Conservation (phyloP, 2,113 vertebrate species). For the Orientallactaga bullata region DNA sequence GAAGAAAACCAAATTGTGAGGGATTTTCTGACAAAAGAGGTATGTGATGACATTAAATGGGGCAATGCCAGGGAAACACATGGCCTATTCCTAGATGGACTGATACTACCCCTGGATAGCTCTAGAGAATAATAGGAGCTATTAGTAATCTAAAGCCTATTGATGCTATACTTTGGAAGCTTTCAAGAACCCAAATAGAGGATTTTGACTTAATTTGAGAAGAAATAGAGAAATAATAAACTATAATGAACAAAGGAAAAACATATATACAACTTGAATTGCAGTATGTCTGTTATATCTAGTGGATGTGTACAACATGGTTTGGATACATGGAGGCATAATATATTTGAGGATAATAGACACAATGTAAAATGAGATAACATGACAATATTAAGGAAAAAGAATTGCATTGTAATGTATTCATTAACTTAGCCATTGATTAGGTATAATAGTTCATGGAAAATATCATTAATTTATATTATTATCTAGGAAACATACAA, state of each 20-base stretch:
- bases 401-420: background rate
- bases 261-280: background rate
- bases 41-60: background rate
- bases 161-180: background rate
- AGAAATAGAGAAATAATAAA: background rate
- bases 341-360: background rate
- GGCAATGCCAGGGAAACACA: background rate
- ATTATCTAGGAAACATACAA: background rate
- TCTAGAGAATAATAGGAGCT: background rate
- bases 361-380: background rate
- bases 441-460: background rate
- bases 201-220: background rate
- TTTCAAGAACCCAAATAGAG: background rate
- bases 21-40: background rate
- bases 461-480: background rate
- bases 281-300: background rate
- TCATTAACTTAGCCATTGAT: background rate
- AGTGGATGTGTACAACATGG: background rate
- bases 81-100: accelerated
- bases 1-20: background rate
- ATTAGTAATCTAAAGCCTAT: background rate
- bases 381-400: background rate
- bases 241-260: background rate
- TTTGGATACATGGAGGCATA: background rate
- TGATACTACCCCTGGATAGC: background rate